Evolutionary conservation across 2,797 vertebrate genomes (phyloP), one percentile per base, ranked within the genome.

Genomic region (Diplodus sargus): DNA sequence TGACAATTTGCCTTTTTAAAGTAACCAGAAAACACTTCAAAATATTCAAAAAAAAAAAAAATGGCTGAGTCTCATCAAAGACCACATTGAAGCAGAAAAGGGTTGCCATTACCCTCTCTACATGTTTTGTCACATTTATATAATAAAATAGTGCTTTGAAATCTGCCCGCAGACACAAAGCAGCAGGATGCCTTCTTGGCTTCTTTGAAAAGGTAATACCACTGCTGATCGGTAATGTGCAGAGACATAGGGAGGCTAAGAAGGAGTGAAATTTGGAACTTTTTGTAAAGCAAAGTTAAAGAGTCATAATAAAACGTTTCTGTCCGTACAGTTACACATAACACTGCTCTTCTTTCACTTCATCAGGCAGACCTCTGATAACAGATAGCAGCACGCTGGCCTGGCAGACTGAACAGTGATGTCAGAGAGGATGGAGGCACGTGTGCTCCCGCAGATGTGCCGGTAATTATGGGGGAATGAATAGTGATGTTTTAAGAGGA

Each of bases 401-500:
- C 76, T 22, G 74, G 69, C 66, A 52, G 73, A 63, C 69, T 45
- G 47, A 47, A 65, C 68, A 9, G 65, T 87, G 89, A 92, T 91
- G 90, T 93, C 92, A 91, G 74, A 53, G 69, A 79, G 87, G 86
- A 86, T n/a, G 12, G 65, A 78, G 84, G 85, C 90, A 85, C 78
- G 76, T 89, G 89, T 79, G 88, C 79, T 77, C 52, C 70, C 83
- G 28, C 94, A 94, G 93, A 94, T 94, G 93, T 91, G 89, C 91
- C 85, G 91, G 91, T 95, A 94, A 95, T 94, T 93, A 91, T 20
- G 60, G 92, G 79, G 88, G 86, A 69, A 90, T 90, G 87, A 91
- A 93, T 90, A 83, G 88, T 86, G 87, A 91, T 93, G 90, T 89
- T 93, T 93, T 93, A 91, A 93, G 90, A 90, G 87, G 90, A 91